phyloP scores from a whole-genome alignment of 2,888 invertebrate species.

The Sipunculus nudus region DNA sequence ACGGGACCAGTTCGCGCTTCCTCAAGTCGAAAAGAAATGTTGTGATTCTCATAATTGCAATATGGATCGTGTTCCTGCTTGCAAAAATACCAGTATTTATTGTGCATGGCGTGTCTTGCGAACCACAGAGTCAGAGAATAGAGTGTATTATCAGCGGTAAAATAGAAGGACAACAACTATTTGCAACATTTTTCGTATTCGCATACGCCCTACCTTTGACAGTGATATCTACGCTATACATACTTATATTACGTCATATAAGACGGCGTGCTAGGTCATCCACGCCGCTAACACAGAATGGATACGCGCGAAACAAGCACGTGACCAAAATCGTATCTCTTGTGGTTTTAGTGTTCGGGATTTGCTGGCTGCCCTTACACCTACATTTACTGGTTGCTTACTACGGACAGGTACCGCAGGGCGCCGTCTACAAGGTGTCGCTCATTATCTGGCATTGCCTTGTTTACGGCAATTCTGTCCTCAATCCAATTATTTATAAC shows the following conservation, averaged over 20 bases:
- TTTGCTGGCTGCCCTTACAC: too few species aligned
- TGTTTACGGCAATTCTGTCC: too few species aligned
- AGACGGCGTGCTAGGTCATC: too few species aligned
- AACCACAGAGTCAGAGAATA: background rate
- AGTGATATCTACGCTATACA: constrained; percentile 22
- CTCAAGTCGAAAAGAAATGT: constrained; percentile 11
- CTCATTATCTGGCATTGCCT: too few species aligned
- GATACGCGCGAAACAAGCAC: too few species aligned
- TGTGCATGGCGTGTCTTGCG: constrained; percentile 25
- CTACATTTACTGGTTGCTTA: too few species aligned
- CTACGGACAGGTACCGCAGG: too few species aligned
- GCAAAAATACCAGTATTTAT: constrained; percentile 32
- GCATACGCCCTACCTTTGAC: constrained; percentile 28
- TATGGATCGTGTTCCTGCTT: constrained; percentile 30
- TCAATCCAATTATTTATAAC: too few species aligned
- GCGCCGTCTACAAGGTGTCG: too few species aligned
- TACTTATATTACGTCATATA: constrained; percentile 22
- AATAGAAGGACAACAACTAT: constrained; percentile 1
- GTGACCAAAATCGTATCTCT: too few species aligned
- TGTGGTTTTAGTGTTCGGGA: too few species aligned
- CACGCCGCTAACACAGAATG: too few species aligned
- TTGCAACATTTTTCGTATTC: constrained; percentile 28
- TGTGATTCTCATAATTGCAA: constrained; percentile 15
- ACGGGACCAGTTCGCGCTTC: background rate
- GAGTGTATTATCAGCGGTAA: constrained; percentile 32